phyloP scores from a whole-genome alignment of 2,797 vertebrate species.

The Crenuchus spilurus region DNA sequence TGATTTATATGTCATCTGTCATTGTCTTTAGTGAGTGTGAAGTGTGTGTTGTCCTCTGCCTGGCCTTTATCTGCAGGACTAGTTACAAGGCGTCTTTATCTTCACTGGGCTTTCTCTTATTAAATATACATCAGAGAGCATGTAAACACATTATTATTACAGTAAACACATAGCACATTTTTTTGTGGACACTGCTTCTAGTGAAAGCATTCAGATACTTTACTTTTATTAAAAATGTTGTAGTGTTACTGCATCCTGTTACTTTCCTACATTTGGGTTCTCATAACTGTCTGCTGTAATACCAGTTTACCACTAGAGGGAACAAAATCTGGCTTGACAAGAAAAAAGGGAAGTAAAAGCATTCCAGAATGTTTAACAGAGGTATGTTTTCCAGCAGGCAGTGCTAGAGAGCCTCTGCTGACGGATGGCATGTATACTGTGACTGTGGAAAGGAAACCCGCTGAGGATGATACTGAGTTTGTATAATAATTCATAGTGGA shows the following conservation, averaged over 20 bases:
- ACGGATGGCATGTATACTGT: too few species aligned
- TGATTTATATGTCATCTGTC: constrained; percentile 32
- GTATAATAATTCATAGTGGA: too few species aligned
- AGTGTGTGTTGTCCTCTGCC: neutral
- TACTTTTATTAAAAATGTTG: neutral
- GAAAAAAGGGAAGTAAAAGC: neutral
- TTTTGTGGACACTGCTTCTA: too few species aligned
- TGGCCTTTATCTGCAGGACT: constrained; percentile 13
- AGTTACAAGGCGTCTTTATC: constrained; percentile 34
- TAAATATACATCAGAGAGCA: constrained; percentile 38
- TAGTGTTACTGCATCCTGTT: neutral
- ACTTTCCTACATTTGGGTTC: neutral
- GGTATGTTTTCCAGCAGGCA: constrained; percentile 2
- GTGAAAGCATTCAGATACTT: too few species aligned
- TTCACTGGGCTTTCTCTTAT: constrained; percentile 21
- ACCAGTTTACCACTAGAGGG: constrained; percentile 40
- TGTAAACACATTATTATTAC: constrained; percentile 3
- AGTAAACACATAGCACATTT: neutral
- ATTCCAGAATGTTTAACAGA: neutral
- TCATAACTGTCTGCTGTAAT: constrained; percentile 8
- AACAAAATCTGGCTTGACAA: constrained; percentile 6
- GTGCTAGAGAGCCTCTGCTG: neutral
- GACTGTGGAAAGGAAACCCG: too few species aligned
- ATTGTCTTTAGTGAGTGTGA: neutral
- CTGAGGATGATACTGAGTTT: too few species aligned